Conservation (phyloP, 2,797 vertebrate genomes). For the Picus viridis region DNA sequence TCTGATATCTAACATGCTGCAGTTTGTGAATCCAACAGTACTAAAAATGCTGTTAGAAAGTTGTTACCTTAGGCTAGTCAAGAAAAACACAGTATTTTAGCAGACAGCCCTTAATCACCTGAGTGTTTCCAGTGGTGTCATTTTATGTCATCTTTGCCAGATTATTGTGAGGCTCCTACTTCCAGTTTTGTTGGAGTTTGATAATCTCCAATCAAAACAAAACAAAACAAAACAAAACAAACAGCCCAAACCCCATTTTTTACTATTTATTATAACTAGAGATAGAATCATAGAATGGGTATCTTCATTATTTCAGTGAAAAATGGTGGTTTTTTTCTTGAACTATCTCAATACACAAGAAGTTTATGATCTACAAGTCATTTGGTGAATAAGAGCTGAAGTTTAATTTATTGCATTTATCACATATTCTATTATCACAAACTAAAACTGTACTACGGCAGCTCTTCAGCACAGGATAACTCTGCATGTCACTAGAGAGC, state of each 20-base stretch:
- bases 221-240: neutral
- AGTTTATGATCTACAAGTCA: neutral
- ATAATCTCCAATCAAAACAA: neutral
- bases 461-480: neutral
- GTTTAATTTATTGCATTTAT: neutral
- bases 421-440: neutral
- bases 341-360: neutral
- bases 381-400: neutral
- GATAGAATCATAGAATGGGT: neutral
- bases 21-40: neutral
- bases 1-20: neutral
- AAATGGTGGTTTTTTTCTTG: neutral
- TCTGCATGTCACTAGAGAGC: neutral
- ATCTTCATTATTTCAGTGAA: neutral
- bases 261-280: neutral
- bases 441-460: neutral
- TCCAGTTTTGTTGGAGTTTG: neutral
- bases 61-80: neutral
- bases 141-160: neutral
- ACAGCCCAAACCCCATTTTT: neutral
- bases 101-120: neutral
- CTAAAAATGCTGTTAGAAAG: neutral
- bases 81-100: neutral
- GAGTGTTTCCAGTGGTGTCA: neutral
- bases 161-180: neutral